A percentile compares a stretch with the other conserved stretches of the same genome.
These are phyloP conservation scores for Actenoides hombroni DNA, from an alignment of 2,113 vertebrate species.

Conservation along the genomic window DNA sequence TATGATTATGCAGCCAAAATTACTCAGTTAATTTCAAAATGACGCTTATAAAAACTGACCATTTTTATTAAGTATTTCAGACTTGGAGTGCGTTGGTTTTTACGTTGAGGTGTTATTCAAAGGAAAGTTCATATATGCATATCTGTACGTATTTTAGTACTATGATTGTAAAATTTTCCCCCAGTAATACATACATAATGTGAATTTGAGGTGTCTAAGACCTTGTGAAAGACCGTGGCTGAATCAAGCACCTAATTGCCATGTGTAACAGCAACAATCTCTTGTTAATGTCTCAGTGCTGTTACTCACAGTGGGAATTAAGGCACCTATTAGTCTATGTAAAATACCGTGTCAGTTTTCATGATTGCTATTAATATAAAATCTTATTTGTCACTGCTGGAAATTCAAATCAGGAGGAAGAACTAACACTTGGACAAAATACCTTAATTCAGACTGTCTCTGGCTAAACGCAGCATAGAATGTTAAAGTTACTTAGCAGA, in stretches of 20 bases:
- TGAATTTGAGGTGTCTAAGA: not conserved
- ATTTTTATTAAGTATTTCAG: constrained; percentile 41
- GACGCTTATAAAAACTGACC: constrained; percentile 33
- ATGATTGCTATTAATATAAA: not conserved
- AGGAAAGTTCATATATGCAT: not conserved
- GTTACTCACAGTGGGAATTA: not conserved
- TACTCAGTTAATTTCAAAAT: constrained; percentile 61
- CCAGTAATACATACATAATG: not conserved
- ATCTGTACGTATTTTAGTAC: not conserved
- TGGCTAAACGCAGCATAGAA: not conserved
- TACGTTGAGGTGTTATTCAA: not conserved
- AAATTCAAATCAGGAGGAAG: not conserved
- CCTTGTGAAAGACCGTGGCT: not conserved
- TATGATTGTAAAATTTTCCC: not conserved
- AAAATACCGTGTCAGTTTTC: not conserved
- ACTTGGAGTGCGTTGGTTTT: not conserved
- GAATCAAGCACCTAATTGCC: not conserved
- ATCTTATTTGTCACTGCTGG: not conserved
- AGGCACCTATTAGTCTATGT: not conserved
- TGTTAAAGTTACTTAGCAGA: rapidly evolving
- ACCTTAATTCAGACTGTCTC: not conserved
- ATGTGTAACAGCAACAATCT: not conserved
- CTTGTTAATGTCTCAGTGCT: not conserved
- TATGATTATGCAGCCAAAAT: constrained; percentile 50
- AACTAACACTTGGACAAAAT: not conserved